phyloP scores from a whole-genome alignment of 2,797 vertebrate genomes.

The Alca torda region DNA sequence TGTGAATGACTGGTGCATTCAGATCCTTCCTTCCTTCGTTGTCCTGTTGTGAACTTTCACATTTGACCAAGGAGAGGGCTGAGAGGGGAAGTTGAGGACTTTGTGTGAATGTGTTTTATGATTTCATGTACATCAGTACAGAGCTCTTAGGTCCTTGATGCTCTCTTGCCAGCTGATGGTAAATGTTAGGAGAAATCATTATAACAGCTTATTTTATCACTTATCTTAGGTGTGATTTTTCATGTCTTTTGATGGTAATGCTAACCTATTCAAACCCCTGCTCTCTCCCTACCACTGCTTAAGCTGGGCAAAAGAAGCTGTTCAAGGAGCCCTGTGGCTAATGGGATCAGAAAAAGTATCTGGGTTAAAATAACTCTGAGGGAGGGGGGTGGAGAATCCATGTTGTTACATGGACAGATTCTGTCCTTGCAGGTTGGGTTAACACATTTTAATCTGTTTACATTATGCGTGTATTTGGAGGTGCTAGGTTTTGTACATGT shows the following conservation, averaged over 20 bases:
- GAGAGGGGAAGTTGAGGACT: not conserved
- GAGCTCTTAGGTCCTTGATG: not conserved
- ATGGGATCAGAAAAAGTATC: conserved; percentile 2
- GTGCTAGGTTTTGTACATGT: not conserved
- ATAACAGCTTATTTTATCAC: not conserved
- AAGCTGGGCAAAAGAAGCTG: not conserved
- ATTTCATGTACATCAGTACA: not conserved
- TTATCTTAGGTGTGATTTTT: not conserved
- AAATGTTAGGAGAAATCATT: not conserved
- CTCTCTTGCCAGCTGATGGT: not conserved
- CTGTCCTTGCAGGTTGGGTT: not conserved
- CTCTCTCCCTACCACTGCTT: not conserved
- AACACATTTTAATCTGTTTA: not conserved
- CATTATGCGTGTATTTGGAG: not conserved
- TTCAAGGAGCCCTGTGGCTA: not conserved
- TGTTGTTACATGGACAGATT: not conserved
- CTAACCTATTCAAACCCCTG: not conserved
- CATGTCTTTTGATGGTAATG: not conserved
- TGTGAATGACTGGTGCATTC: not conserved
- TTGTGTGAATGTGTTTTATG: fast-evolving
- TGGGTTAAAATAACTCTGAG: not conserved
- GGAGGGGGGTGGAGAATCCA: not conserved
- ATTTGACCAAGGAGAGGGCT: not conserved
- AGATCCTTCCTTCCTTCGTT: not conserved
- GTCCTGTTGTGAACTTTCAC: not conserved